These are phyloP conservation scores for Xanthia icteritia DNA, from an alignment of 2,888 invertebrate genomes.

Conservation along the genomic window DNA sequence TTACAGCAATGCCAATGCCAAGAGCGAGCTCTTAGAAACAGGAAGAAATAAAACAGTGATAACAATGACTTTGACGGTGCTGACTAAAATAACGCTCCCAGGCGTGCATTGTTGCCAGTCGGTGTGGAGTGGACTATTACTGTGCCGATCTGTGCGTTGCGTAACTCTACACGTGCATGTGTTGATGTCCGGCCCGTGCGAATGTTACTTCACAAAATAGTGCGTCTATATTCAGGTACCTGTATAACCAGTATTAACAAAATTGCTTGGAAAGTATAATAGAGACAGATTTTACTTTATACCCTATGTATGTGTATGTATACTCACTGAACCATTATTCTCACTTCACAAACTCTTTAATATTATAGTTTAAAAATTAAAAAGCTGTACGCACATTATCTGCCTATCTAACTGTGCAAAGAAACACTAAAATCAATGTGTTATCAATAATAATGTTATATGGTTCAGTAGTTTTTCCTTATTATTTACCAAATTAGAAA, in stretches of 20 bases:
- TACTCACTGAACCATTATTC: slow-evolving; percentile 21
- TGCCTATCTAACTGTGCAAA: slow-evolving; percentile 4
- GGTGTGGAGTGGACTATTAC: slow-evolving; percentile 63
- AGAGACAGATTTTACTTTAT: neutral
- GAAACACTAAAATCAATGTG: neutral
- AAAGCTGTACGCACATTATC: neutral
- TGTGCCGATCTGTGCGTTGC: slow-evolving; percentile 62
- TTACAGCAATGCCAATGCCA: slow-evolving; percentile 83
- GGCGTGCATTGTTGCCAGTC: slow-evolving; percentile 78
- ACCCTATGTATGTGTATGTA: neutral
- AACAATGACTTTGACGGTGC: slow-evolving; percentile 81
- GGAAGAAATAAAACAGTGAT: slow-evolving; percentile 83
- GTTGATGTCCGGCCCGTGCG: slow-evolving; percentile 28
- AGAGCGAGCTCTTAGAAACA: slow-evolving; percentile 81
- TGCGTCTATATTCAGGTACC: slow-evolving; percentile 8
- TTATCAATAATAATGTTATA: neutral
- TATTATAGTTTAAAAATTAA: neutral
- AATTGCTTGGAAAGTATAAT: neutral
- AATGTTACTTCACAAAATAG: slow-evolving; percentile 16
- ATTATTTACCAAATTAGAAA: slow-evolving; percentile 36
- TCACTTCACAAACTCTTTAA: neutral
- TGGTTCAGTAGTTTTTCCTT: slow-evolving; percentile 40
- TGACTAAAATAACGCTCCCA: slow-evolving; percentile 87
- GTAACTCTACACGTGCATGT: slow-evolving; percentile 63
- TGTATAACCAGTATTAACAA: neutral